Percentiles rank a stretch among this genome's conserved stretches.
Evolutionary conservation across 2,113 vertebrate genomes (phyloP).

Genomic region (Malurus cyaneus): DNA sequence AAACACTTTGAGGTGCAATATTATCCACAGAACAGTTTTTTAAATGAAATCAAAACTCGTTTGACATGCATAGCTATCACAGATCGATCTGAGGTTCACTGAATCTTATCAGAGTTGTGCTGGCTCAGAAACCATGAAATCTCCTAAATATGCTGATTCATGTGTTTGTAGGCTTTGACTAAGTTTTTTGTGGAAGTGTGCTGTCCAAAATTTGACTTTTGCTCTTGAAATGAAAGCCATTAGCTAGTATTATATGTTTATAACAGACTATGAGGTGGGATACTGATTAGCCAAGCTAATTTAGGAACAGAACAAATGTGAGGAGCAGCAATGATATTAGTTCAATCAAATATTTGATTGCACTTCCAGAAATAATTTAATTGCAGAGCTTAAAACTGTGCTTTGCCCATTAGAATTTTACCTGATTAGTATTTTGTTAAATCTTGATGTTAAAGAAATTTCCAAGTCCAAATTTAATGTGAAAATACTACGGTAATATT

Average conservation of each 20-base stretch:
- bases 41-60: background rate
- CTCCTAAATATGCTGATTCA: background rate
- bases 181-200: constrained; percentile 15
- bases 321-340: background rate
- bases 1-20: background rate
- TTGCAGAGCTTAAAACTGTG: background rate
- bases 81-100: background rate
- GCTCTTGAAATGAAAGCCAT: background rate
- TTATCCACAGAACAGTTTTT: background rate
- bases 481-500: background rate
- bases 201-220: background rate
- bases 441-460: background rate
- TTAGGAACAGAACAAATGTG: background rate
- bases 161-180: background rate
- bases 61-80: background rate
- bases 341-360: constrained; percentile 10
- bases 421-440: background rate
- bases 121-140: background rate
- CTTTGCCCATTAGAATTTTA: background rate
- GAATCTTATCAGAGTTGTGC: background rate
- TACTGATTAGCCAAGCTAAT: constrained; percentile 34
- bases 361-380: constrained; percentile 1
- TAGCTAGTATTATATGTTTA: background rate
- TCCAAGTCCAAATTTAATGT: background rate
- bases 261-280: background rate